Conservation (phyloP, 2,797 vertebrate species). For the Myiothlypis coronata region DNA sequence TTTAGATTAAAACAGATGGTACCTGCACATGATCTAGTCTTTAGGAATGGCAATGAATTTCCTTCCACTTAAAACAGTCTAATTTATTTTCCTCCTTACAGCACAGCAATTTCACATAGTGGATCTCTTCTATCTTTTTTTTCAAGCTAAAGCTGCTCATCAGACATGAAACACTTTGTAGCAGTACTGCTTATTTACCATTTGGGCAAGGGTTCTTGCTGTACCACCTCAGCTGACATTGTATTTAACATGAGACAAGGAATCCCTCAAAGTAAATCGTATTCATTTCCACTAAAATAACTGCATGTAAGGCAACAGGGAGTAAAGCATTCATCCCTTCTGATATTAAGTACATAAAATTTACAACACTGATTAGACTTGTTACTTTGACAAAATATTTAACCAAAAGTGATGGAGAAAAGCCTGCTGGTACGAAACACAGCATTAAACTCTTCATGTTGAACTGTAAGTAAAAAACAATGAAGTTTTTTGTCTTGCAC, state of each 20-base stretch:
- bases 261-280: neutral
- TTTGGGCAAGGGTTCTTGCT: neutral
- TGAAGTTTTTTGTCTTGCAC: neutral
- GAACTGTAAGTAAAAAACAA: neutral
- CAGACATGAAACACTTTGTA: fast-evolving
- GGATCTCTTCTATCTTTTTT: neutral
- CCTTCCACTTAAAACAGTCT: neutral
- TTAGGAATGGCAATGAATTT: neutral
- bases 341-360: neutral
- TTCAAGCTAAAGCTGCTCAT: neutral
- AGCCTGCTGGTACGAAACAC: fast-evolving
- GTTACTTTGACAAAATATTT: neutral
- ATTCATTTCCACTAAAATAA: neutral
- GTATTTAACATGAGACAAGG: neutral
- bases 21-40: neutral
- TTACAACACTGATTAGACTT: neutral
- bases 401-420: neutral
- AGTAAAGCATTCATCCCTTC: neutral
- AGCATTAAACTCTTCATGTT: neutral
- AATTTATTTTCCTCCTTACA: neutral
- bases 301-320: neutral
- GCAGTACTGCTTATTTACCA: neutral
- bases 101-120: neutral
- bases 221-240: neutral
- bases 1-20: neutral